Percentiles rank a stretch among this genome's conserved stretches.
These are phyloP conservation scores for Loripinus fragilis DNA, from an alignment of 2,888 invertebrate species.

Conservation along the genomic window DNA sequence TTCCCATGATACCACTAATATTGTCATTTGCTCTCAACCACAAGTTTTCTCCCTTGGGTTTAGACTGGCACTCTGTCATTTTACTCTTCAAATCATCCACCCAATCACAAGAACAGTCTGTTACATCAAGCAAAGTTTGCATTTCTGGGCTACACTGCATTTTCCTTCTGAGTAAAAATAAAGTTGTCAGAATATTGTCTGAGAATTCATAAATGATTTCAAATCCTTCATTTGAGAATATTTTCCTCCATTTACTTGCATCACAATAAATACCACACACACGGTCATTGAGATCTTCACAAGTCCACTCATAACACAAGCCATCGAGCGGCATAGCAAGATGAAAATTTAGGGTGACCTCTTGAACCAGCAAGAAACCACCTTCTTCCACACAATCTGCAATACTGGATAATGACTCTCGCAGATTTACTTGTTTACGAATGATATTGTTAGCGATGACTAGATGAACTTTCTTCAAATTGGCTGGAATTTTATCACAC, in stretches of 20 bases:
- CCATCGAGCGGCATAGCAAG: constrained; percentile 69
- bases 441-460: constrained; percentile 76
- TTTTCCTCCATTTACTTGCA: constrained; percentile 66
- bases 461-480: constrained; percentile 71
- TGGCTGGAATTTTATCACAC: constrained; percentile 83
- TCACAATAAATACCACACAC: constrained; percentile 68
- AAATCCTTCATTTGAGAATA: constrained; percentile 83
- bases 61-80: constrained; percentile 87
- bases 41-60: constrained; percentile 84
- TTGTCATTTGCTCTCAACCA: constrained; percentile 89
- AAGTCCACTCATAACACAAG: constrained; percentile 50
- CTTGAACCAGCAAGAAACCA: constrained; percentile 83
- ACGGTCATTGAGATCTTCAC: constrained; percentile 48
- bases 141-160: not conserved
- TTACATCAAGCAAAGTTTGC: constrained; percentile 62
- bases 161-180: constrained; percentile 87
- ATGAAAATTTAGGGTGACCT: constrained; percentile 81
- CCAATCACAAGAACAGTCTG: constrained; percentile 86
- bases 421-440: constrained; percentile 67
- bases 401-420: constrained; percentile 66
- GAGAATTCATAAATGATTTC: constrained; percentile 87
- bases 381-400: constrained; percentile 87
- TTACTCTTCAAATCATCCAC: constrained; percentile 91
- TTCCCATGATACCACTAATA: constrained; percentile 91
- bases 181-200: constrained; percentile 85